A percentile compares a stretch with the other conserved stretches of the same genome.
Evolutionary conservation across 2,113 vertebrate genomes (phyloP).

Genomic region (Pungitius pungitius): DNA sequence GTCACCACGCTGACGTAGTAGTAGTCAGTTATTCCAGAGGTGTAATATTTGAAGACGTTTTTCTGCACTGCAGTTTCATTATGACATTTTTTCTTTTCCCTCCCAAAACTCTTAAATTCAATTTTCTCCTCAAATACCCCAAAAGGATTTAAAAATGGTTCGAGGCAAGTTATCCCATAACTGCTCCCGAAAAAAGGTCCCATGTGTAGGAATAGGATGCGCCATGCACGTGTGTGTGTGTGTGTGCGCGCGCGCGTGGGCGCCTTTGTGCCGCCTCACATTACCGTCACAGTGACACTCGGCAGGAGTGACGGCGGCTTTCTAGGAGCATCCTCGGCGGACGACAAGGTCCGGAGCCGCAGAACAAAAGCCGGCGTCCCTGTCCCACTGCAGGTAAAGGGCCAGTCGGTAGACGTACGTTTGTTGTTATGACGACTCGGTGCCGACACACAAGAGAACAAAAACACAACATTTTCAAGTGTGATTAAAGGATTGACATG

Average conservation of each 20-base stretch:
- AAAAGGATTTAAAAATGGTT: background rate
- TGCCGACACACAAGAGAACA: no score
- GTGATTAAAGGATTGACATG: no score
- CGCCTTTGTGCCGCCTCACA: slow-evolving; percentile 20
- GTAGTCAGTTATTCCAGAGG: background rate
- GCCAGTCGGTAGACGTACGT: no score
- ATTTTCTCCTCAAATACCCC: background rate
- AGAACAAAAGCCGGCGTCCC: slow-evolving; percentile 12
- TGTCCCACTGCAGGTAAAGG: background rate
- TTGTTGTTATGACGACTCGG: no score
- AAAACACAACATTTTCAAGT: no score
- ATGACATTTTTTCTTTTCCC: background rate
- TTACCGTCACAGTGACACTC: slow-evolving; percentile 50
- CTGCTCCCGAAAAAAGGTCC: background rate
- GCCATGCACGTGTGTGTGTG: background rate
- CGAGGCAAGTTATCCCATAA: background rate
- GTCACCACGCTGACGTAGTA: background rate
- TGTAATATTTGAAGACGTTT: background rate
- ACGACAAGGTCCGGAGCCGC: slow-evolving; percentile 43
- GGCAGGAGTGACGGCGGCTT: slow-evolving; percentile 61
- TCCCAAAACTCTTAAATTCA: background rate
- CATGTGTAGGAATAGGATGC: slow-evolving; percentile 4
- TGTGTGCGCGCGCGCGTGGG: slow-evolving; percentile 11
- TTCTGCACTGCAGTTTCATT: background rate
- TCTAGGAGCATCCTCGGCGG: slow-evolving; percentile 61